These are phyloP conservation scores for Lagopus muta DNA, from an alignment of 2,113 vertebrate species.

Conservation along the genomic window DNA sequence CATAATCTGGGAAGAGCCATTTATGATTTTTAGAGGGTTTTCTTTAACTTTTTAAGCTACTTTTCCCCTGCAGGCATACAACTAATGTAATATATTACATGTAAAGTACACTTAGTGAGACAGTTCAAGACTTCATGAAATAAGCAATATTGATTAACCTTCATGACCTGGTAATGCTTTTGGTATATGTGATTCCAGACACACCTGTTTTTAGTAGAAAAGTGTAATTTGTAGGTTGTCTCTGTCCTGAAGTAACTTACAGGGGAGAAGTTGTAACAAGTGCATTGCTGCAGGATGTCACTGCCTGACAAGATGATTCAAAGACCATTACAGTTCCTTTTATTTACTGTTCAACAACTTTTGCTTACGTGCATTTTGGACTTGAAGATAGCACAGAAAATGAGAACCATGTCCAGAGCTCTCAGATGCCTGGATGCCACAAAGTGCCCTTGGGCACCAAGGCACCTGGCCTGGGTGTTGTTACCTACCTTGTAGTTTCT, in stretches of 20 bases:
- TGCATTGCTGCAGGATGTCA: neutral
- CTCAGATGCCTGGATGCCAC: neutral
- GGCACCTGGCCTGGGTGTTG: neutral
- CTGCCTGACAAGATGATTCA: neutral
- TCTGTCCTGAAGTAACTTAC: neutral
- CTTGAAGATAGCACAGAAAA: neutral
- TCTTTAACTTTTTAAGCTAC: neutral
- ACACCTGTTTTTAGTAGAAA: neutral
- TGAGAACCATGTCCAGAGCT: neutral
- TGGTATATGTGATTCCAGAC: neutral
- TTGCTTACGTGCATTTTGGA: neutral
- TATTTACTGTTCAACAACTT: neutral
- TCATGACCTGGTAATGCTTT: neutral
- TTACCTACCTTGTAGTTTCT: neutral
- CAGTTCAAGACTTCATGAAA: neutral
- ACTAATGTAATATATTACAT: neutral
- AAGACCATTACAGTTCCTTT: neutral
- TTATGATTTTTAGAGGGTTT: slow-evolving; percentile 7
- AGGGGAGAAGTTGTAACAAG: neutral
- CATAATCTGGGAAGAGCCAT: neutral
- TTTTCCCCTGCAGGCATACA: slow-evolving; percentile 4
- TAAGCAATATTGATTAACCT: slow-evolving; percentile 18
- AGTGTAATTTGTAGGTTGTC: neutral
- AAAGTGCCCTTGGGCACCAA: neutral
- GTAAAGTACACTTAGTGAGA: slow-evolving; percentile 4